These are phyloP conservation scores for Molorchus minor DNA, from an alignment of 2,888 invertebrate species.

Conservation along the genomic window DNA sequence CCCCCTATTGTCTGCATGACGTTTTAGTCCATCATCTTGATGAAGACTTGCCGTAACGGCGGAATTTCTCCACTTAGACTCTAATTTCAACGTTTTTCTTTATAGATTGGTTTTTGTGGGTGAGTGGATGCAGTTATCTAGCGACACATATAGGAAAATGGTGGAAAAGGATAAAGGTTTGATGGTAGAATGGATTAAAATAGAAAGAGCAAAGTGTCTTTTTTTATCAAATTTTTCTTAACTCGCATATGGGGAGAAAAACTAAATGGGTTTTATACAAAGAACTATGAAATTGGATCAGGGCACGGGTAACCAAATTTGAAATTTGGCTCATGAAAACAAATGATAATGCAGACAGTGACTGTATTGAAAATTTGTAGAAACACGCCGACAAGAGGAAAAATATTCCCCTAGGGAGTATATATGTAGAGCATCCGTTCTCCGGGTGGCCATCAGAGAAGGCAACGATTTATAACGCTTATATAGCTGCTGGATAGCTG, in stretches of 20 bases:
- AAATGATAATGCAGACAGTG: conserved; percentile 18
- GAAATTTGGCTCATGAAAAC: conserved; percentile 26
- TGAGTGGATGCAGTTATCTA: conserved; percentile 14
- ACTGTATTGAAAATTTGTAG: conserved; percentile 28
- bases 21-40: conserved; percentile 36
- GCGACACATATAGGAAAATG: conserved; percentile 2
- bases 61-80: conserved; percentile 36
- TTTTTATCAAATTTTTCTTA: too few species aligned
- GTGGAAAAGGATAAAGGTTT: too few species aligned
- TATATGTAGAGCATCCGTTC: conserved; percentile 48
- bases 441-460: conserved; percentile 40
- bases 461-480: conserved; percentile 52
- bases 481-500: conserved; percentile 41
- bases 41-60: conserved; percentile 42
- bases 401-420: conserved; percentile 47
- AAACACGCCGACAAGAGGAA: conserved; percentile 37
- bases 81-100: conserved; percentile 33
- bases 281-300: too few species aligned
- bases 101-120: conserved; percentile 27
- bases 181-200: too few species aligned
- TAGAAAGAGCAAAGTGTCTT: too few species aligned
- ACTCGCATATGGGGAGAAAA: too few species aligned
- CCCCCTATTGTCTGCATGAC: conserved; percentile 39
- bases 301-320: too few species aligned
- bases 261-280: too few species aligned